Conservation (phyloP, 1,140 invertebrate species). For the Chlorops oryzae region DNA sequence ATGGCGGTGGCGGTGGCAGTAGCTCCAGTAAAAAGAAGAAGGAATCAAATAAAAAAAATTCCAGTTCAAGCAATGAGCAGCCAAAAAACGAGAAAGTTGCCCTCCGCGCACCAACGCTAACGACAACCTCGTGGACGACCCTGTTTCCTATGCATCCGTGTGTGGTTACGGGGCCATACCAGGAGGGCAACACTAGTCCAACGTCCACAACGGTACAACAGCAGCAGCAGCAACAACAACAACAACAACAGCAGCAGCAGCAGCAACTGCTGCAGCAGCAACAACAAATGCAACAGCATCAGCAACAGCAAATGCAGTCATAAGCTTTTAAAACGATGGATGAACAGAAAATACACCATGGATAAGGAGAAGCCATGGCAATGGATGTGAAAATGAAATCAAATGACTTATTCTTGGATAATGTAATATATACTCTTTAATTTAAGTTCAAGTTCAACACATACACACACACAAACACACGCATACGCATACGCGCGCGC, state of each 20-base stretch:
- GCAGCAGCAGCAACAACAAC: slow-evolving; percentile 6
- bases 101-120: slow-evolving; percentile 64
- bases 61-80: slow-evolving; percentile 24
- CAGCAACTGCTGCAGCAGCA: slow-evolving; percentile 17
- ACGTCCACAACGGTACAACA: slow-evolving; percentile 35
- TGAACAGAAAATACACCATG: neutral
- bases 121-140: slow-evolving; percentile 77
- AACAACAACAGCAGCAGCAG: slow-evolving; percentile 8
- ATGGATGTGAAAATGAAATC: neutral
- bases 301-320: slow-evolving; percentile 19
- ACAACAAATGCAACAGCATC: slow-evolving; percentile 13
- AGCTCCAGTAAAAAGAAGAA: slow-evolving; percentile 29
- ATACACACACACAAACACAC: neutral
- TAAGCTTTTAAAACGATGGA: too few species aligned
- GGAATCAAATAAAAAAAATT: slow-evolving; percentile 20
- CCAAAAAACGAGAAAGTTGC: slow-evolving; percentile 56
- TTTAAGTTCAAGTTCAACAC: neutral
- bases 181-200: slow-evolving; percentile 55
- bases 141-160: slow-evolving; percentile 78
- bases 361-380: neutral
- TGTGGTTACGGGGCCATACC: slow-evolving; percentile 73
- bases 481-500: neutral
- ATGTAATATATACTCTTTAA: neutral
- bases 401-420: neutral
- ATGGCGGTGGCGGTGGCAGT: neutral